phyloP scores from a whole-genome alignment of 1,140 invertebrate genomes.

The Dryas iulia region DNA sequence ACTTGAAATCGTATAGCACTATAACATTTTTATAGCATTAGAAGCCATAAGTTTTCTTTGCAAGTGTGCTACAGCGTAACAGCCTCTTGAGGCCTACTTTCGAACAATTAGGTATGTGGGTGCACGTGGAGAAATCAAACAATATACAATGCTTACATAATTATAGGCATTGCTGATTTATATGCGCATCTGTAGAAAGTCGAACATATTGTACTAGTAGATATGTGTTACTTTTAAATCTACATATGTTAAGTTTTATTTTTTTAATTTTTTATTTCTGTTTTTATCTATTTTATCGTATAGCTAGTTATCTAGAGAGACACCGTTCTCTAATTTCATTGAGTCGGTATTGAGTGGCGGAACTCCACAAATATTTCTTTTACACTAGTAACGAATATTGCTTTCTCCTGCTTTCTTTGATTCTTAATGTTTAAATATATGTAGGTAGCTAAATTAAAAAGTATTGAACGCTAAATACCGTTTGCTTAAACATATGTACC shows the following conservation, averaged over 20 bases:
- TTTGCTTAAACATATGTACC: too few species aligned
- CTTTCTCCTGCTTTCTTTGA: too few species aligned
- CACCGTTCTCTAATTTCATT: too few species aligned
- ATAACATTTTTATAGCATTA: neutral
- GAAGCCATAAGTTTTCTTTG: conserved; percentile 8
- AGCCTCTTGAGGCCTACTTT: conserved; percentile 35
- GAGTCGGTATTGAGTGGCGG: too few species aligned
- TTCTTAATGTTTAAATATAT: too few species aligned
- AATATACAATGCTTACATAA: conserved; percentile 33
- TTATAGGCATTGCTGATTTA: conserved; percentile 27
- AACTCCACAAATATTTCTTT: too few species aligned
- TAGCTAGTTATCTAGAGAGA: too few species aligned
- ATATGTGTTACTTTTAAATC: conserved; percentile 1
- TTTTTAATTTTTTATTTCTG: too few species aligned
- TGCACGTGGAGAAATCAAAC: conserved; percentile 37
- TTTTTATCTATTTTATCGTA: too few species aligned
- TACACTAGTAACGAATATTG: too few species aligned
- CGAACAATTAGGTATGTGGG: conserved; percentile 35
- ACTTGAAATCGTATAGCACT: neutral
- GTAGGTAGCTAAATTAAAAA: too few species aligned
- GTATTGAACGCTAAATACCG: too few species aligned
- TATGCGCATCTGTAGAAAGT: conserved; percentile 26
- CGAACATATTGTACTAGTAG: neutral
- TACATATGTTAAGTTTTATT: neutral
- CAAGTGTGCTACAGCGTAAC: conserved; percentile 13